phyloP scores from a whole-genome alignment of 2,113 vertebrate genomes.

The Tyto alba region DNA sequence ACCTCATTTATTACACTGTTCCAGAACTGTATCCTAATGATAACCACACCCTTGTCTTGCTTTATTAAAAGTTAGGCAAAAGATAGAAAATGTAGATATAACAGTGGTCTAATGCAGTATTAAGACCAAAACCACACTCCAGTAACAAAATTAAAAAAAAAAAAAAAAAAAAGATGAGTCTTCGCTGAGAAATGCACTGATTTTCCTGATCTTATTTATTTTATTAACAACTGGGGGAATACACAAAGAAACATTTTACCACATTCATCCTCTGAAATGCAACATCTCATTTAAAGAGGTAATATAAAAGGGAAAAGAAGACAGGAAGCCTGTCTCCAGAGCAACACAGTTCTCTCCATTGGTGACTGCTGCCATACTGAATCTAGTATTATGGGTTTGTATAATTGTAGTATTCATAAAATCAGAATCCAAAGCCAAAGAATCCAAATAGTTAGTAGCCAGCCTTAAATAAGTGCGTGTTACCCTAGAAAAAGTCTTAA shows the following conservation, averaged over 20 bases:
- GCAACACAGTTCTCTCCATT: background rate
- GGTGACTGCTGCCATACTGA: background rate
- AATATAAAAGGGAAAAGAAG: background rate
- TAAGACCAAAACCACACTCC: background rate
- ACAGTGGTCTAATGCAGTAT: background rate
- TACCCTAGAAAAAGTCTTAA: background rate
- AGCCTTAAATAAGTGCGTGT: background rate
- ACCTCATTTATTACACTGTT: background rate
- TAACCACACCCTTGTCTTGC: background rate
- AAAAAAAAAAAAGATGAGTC: background rate
- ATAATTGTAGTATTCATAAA: background rate
- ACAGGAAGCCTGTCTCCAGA: background rate
- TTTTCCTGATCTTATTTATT: background rate
- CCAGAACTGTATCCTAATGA: background rate
- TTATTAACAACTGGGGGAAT: slow-evolving; percentile 7
- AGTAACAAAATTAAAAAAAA: background rate
- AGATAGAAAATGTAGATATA: background rate
- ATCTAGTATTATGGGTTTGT: background rate
- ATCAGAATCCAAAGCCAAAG: background rate
- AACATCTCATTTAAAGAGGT: background rate
- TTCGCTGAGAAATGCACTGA: background rate
- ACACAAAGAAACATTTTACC: slow-evolving; percentile 21
- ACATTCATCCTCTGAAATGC: background rate
- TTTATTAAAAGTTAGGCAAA: background rate
- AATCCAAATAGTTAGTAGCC: background rate